These are phyloP conservation scores for Chloroceryle inda DNA, from an alignment of 2,797 vertebrate species.

Conservation along the genomic window DNA sequence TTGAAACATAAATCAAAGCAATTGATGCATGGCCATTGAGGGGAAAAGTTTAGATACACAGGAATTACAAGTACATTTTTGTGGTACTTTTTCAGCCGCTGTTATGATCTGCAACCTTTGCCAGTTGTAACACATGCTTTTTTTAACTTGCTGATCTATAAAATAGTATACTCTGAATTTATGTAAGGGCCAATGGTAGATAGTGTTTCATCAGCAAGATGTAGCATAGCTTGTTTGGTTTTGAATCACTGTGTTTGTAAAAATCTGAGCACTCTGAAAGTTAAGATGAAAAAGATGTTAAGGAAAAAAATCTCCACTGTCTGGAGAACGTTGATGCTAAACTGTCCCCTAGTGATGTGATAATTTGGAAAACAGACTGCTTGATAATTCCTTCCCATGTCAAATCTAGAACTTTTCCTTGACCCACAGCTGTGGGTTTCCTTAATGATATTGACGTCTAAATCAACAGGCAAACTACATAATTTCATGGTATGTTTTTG, in stretches of 20 bases:
- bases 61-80: conserved; percentile 10
- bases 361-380: conserved; percentile 21
- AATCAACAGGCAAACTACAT: neutral
- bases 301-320: neutral
- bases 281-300: neutral
- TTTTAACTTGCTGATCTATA: neutral
- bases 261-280: neutral
- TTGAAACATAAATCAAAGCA: conserved; percentile 2
- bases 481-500: neutral
- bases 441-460: neutral
- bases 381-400: neutral
- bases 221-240: neutral
- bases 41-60: neutral
- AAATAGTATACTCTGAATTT: neutral
- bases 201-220: neutral
- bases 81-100: neutral
- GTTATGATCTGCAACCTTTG: neutral
- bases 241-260: neutral
- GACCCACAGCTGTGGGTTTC: neutral
- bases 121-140: neutral
- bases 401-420: neutral
- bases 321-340: neutral
- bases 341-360: neutral
- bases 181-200: neutral
- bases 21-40: neutral